These are phyloP conservation scores for Dasypus novemcinctus DNA, from an alignment of 2,113 vertebrate genomes.

Conservation along the genomic window DNA sequence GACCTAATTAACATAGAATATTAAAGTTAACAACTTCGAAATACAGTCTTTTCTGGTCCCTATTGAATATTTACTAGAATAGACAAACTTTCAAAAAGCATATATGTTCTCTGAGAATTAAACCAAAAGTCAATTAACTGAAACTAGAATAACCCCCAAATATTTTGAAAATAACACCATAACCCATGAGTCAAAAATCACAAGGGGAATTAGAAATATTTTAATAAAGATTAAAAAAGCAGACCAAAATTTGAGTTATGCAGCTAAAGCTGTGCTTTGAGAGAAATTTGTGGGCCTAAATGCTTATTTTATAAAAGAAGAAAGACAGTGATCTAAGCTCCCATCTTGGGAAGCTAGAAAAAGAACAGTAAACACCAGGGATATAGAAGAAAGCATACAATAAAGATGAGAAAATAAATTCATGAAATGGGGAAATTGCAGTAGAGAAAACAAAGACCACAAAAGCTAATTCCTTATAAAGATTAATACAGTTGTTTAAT, in stretches of 20 bases:
- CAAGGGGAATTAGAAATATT: background rate
- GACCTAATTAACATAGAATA: background rate
- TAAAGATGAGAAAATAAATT: background rate
- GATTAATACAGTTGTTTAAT: too few species aligned
- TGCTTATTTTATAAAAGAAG: background rate
- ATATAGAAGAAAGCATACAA: background rate
- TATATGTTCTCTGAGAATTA: background rate
- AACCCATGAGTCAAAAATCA: background rate
- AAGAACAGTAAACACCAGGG: background rate
- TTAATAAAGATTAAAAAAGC: background rate
- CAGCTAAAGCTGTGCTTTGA: background rate
- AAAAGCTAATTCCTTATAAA: background rate
- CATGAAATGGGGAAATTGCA: background rate
- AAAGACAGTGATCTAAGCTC: background rate
- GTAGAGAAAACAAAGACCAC: background rate
- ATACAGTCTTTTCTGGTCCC: background rate
- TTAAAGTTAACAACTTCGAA: background rate
- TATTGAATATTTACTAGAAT: background rate
- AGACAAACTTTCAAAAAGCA: background rate
- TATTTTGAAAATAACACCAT: background rate
- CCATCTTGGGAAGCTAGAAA: background rate
- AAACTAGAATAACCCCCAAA: background rate
- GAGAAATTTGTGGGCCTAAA: background rate
- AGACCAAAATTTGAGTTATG: background rate
- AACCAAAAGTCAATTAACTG: background rate